Base-by-base conservation (phyloP, 2,888 invertebrate genomes). In the Emesis russula region DNA sequence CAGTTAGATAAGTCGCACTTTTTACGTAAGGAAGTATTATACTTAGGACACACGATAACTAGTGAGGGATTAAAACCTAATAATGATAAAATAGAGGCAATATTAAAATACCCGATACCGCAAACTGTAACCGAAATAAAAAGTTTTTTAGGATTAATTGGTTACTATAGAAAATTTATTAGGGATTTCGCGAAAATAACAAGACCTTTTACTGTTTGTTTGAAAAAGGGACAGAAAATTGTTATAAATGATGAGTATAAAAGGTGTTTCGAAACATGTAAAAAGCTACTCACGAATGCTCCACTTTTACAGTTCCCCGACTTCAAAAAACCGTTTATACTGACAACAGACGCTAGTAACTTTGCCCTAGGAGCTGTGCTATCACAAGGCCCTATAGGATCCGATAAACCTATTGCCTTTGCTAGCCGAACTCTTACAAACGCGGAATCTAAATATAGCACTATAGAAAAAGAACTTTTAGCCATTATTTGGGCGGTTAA, bases 131-230 rank as follows among this genome's bases (percentile, higher is more conserved):
- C 80, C 1, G 92, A 95, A 77, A 95, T 96, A 0, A 95, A 95
- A 93, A 76, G 85, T 18, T 97, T 97, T 83, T 63, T 97, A 33
- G 97, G 97, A 7, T 71, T 97, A 41, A 66, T 95, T 1, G 96
- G 96, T 1, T 97, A 97, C 81, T 97, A 97, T 68, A 63, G 96
- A 15, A 95, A 95, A 81, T 97, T 97, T 78, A 88, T 96, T 31
- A 78, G 86, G 36, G 83, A 93, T 44, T 91, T 92, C 58, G 83
- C 85, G n/a, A 80, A 91, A 76, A 79, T 95, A 11, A 92, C 95
- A 0, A 92, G 95, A 92, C 95, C 95, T 4, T 18, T 95, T 25
- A 94, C 92, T 0, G 33, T 44, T 11, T 86, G 91, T 38, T 58
- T 93, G 15, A 95, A 93, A 76, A 95, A 95, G 71, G 73, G 89